Evolutionary conservation across 2,113 vertebrate species (phyloP), one percentile per base, ranked within the genome.

Genomic region (Phalacrocorax aristotelis): DNA sequence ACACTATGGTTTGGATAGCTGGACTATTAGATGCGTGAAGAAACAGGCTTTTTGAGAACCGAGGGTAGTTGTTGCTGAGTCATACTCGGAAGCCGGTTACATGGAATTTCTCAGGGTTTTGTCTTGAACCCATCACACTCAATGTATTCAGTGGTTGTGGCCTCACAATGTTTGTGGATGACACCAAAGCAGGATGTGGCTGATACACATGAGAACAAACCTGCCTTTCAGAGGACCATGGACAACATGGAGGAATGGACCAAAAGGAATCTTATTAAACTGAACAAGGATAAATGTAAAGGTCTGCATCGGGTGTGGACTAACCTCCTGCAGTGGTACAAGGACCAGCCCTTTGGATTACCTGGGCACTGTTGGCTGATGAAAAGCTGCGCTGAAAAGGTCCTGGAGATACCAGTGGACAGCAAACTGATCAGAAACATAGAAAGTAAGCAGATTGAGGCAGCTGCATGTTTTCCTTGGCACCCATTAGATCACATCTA

Each of bases 331-430:
- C 18, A 69, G 10, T 42, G 4, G 8, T 70, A 52, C 13, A 75
- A 60, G 27, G 11, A 82, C 15, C 48, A 55, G 20, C 6, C 3
- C 19, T 93, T 72, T 42, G 13, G 44, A n/a, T n/a, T 83, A 12
- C 11, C 42, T 46, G 6, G 60, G 16, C 7, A 16, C 18, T 54
- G n/a, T 4, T 80, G 27, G 5, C 16, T 49, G 52, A 58, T 38
- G 4, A 71, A 52, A 25, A 52, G 8, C 13, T 38, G 22, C 30
- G 10, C 26, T 52, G 55, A 52, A 87, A 74, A 58, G 4, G 2
- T 9, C 30, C 30, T 75, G 27, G 11, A 38, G 6, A 74, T 69
- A 74, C 2, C 0, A 0, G 2, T 22, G 36, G 23, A 30, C 9
- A 82, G 8, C 26, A 70, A 61, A 46, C 6, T 51, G 20, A n/a